Evolutionary conservation across 2,888 invertebrate species (phyloP).

Genomic region (Perdita meconis): DNA sequence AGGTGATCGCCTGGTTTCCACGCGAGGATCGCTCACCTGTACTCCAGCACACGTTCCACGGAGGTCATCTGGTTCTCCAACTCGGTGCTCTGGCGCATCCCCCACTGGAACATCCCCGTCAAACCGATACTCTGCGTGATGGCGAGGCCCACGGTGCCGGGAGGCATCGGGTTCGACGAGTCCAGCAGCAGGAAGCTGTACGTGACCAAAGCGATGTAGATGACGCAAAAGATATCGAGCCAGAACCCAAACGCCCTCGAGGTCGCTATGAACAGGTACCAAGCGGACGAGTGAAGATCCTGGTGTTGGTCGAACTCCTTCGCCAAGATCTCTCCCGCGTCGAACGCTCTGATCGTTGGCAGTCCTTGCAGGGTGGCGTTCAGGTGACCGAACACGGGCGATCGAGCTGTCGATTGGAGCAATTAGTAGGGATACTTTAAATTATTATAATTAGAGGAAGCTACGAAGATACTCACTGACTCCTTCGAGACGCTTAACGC

Average conservation of each 20-base stretch:
- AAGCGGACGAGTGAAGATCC: constrained; percentile 95
- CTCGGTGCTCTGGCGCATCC: constrained; percentile 96
- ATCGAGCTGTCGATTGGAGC: constrained; percentile 88
- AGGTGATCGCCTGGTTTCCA: no score
- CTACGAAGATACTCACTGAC: constrained; percentile 89
- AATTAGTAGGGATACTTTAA: not conserved
- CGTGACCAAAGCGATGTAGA: constrained; percentile 94
- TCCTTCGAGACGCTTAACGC: constrained; percentile 92
- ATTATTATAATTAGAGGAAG: not conserved
- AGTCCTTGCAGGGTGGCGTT: constrained; percentile 95
- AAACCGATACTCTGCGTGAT: constrained; percentile 93
- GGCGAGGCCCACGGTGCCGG: constrained; percentile 91
- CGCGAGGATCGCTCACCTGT: constrained; percentile 77
- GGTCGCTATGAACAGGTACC: constrained; percentile 95
- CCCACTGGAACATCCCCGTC: constrained; percentile 94
- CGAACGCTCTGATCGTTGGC: constrained; percentile 95
- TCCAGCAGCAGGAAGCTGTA: constrained; percentile 91
- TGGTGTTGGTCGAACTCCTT: constrained; percentile 93
- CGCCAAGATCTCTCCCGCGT: constrained; percentile 91
- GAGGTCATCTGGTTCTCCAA: constrained; percentile 95
- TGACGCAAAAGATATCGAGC: constrained; percentile 94
- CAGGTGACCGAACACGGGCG: constrained; percentile 97
- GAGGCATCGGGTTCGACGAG: constrained; percentile 83
- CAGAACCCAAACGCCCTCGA: constrained; percentile 97
- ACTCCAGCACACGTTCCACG: constrained; percentile 92